Evolutionary conservation across 2,797 vertebrate species (phyloP).

Genomic region (Argya squamiceps): DNA sequence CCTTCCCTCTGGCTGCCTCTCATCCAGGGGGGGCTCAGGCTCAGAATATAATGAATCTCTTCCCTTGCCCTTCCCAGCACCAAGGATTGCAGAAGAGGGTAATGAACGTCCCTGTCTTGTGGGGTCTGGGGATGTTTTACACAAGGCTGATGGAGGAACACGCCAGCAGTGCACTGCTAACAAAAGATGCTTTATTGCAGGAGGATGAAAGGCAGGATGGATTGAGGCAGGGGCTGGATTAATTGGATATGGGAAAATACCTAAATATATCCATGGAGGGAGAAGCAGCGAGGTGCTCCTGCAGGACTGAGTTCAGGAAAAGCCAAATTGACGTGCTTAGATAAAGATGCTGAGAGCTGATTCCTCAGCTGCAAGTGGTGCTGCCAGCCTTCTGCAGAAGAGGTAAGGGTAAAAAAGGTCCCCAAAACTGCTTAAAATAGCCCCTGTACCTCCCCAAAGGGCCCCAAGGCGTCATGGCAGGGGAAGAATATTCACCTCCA

Average conservation of each 20-base stretch:
- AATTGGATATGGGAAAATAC: slow-evolving; percentile 27
- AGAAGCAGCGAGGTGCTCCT: background rate
- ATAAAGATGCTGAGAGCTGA: background rate
- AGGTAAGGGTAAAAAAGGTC: background rate
- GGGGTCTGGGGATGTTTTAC: background rate
- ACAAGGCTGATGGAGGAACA: background rate
- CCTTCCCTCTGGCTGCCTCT: background rate
- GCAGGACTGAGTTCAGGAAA: background rate
- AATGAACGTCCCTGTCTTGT: background rate
- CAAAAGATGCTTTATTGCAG: slow-evolving; percentile 23
- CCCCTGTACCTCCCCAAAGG: background rate
- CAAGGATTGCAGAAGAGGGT: background rate
- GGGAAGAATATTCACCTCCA: background rate
- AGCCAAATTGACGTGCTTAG: background rate
- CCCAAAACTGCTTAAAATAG: background rate
- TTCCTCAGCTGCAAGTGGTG: background rate
- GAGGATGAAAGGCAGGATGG: slow-evolving; percentile 27
- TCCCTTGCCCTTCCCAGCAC: background rate
- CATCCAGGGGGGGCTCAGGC: background rate
- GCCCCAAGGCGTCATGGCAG: background rate
- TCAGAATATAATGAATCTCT: background rate
- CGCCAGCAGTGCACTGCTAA: background rate
- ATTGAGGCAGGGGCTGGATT: background rate
- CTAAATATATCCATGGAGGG: background rate
- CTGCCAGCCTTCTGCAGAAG: background rate